Evolutionary conservation across 2,797 vertebrate genomes (phyloP).

Genomic region (Phoebastria nigripes): DNA sequence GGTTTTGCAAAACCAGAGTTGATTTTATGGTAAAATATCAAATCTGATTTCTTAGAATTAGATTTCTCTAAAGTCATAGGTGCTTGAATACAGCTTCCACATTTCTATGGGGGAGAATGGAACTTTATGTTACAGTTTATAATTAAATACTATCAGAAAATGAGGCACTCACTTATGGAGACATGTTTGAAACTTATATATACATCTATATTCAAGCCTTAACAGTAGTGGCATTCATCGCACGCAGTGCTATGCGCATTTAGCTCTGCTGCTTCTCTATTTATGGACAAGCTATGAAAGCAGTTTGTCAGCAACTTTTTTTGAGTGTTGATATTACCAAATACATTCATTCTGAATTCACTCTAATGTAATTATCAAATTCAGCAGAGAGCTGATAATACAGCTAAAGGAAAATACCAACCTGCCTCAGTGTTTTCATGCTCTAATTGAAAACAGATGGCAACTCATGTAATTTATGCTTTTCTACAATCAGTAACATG

Average conservation of each 20-base stretch:
- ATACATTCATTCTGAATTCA: constrained; percentile 13
- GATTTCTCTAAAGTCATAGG: neutral
- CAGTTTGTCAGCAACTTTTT: constrained; percentile 50
- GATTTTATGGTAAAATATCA: neutral
- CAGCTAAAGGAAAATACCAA: constrained; percentile 41
- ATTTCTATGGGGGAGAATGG: neutral
- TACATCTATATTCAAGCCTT: neutral
- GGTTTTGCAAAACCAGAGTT: neutral
- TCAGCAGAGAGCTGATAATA: neutral
- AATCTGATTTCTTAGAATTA: neutral
- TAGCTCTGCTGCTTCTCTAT: constrained; percentile 17
- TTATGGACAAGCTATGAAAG: constrained; percentile 51
- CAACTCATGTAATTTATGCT: neutral
- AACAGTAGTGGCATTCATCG: neutral
- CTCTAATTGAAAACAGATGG: constrained; percentile 55
- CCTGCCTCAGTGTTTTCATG: constrained; percentile 35
- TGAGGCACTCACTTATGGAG: neutral
- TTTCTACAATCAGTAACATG: constrained; percentile 27
- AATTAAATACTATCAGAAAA: neutral
- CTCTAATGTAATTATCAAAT: neutral
- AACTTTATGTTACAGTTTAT: neutral
- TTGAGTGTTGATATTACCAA: constrained; percentile 33
- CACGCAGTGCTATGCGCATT: neutral
- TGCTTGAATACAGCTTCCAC: neutral
- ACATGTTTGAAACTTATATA: neutral